Percentiles rank a stretch among this genome's conserved stretches.
Evolutionary conservation across 1,140 invertebrate genomes (phyloP).

Genomic region (Sycophila sp.): DNA sequence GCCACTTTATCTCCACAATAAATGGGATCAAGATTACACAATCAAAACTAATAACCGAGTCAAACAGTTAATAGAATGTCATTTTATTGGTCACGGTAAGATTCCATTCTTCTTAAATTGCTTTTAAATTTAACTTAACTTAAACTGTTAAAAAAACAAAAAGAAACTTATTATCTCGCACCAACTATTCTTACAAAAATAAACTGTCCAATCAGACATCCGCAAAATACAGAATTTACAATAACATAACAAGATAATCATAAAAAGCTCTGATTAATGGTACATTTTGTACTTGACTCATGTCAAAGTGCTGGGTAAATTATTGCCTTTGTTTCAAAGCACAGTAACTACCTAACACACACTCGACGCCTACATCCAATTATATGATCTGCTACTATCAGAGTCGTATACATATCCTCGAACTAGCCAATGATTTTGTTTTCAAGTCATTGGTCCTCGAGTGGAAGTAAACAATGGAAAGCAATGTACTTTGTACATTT

Average conservation of each 20-base stretch:
- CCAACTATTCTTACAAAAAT: no score
- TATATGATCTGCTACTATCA: no score
- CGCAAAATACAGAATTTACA: no score
- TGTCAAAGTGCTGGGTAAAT: not conserved
- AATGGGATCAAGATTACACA: slow-evolving; percentile 16
- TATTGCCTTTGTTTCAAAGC: not conserved
- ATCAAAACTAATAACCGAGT: not conserved
- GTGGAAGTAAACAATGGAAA: not conserved
- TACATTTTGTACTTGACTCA: not conserved
- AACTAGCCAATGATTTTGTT: no score
- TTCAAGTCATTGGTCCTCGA: no score
- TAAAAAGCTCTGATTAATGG: not conserved
- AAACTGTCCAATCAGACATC: no score
- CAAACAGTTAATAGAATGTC: not conserved
- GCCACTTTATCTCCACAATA: not conserved
- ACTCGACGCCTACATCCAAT: no score
- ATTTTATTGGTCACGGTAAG: not conserved
- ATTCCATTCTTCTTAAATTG: not conserved
- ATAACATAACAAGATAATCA: not conserved
- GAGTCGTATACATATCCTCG: no score
- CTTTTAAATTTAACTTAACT: not conserved
- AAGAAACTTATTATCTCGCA: no score
- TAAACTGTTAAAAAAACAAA: not conserved
- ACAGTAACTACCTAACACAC: no score
- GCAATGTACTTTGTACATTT: no score